These are phyloP conservation scores for Bombus polaris DNA, from an alignment of 1,140 invertebrate species.

Conservation along the genomic window DNA sequence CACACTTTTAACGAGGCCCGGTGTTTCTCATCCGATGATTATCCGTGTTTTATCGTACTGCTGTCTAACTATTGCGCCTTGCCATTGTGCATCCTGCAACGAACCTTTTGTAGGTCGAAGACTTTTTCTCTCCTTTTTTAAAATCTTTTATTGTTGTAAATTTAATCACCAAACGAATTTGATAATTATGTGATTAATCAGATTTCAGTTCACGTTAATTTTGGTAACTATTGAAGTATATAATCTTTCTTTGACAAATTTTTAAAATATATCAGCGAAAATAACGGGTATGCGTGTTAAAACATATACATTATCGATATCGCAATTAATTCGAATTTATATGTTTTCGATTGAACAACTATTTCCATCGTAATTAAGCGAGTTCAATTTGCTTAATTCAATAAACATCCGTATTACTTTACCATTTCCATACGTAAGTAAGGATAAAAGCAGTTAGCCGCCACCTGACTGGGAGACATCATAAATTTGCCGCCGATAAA, in stretches of 20 bases:
- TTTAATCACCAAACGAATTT: too few species aligned
- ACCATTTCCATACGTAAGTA: neutral
- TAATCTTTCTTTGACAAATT: too few species aligned
- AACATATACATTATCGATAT: neutral
- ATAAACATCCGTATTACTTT: neutral
- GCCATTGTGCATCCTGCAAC: neutral
- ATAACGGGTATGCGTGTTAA: too few species aligned
- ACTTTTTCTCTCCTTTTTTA: neutral
- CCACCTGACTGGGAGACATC: constrained; percentile 13
- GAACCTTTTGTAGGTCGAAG: neutral
- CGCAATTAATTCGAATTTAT: neutral
- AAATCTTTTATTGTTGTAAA: neutral
- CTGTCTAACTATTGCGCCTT: neutral
- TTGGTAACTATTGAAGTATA: too few species aligned
- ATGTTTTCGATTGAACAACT: neutral
- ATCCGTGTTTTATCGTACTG: neutral
- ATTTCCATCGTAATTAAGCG: neutral
- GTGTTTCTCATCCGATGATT: constrained; percentile 13
- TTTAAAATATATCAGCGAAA: too few species aligned
- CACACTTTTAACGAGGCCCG: constrained; percentile 52
- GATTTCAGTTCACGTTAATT: too few species aligned
- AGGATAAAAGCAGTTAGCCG: neutral
- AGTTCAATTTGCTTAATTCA: constrained; percentile 9
- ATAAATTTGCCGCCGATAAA: constrained; percentile 33
- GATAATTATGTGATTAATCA: too few species aligned